Base-by-base conservation (phyloP, 2,888 invertebrate species). In the Anaspis maculata region DNA sequence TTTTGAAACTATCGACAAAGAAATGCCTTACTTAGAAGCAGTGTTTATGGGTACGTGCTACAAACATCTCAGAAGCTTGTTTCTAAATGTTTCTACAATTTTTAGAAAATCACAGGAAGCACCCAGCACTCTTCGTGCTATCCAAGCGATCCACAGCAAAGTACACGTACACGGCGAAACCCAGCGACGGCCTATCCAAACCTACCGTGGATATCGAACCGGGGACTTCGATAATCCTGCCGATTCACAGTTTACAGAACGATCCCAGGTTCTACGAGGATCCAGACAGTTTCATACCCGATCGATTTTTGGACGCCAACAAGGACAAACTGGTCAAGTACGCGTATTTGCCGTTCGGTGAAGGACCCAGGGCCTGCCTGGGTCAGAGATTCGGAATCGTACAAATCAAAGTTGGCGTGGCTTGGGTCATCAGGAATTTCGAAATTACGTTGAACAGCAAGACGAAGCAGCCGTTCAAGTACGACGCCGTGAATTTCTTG, bases 1-100 rank as follows among this genome's bases (percentile, higher is more conserved):
- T 3, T 69, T 62, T 34, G 68, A 71, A 2, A 45, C 57, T 0
- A 27, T 71, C 2, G 54, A 57, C 25, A 62, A 3, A 56, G 52
- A 66, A 14, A 64, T 72, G 67, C 52, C 50, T 1, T 70, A 68
- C 36, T 45, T 72, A 44, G 69, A 70, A 15, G 59, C 59, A 40
- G 65, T 66, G 1, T 38, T 69, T 1, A 45, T 46, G 26, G 61
- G 62, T n/a, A n/a, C n/a, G n/a, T n/a, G n/a, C n/a, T n/a, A n/a
- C n/a, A n/a, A n/a, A n/a, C n/a, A n/a, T n/a, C n/a, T n/a, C n/a
- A n/a, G n/a, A n/a, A n/a, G n/a, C n/a, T n/a, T n/a, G n/a, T n/a
- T n/a, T n/a, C n/a, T n/a, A n/a, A n/a, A n/a, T n/a, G n/a, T n/a
- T n/a, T n/a, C n/a, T n/a, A 38, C 11, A 32, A 4, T n/a, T n/a